A percentile compares a stretch with the other conserved stretches of the same genome.
phyloP scores from a whole-genome alignment of 2,888 invertebrate species.

The Sesamia inferens region DNA sequence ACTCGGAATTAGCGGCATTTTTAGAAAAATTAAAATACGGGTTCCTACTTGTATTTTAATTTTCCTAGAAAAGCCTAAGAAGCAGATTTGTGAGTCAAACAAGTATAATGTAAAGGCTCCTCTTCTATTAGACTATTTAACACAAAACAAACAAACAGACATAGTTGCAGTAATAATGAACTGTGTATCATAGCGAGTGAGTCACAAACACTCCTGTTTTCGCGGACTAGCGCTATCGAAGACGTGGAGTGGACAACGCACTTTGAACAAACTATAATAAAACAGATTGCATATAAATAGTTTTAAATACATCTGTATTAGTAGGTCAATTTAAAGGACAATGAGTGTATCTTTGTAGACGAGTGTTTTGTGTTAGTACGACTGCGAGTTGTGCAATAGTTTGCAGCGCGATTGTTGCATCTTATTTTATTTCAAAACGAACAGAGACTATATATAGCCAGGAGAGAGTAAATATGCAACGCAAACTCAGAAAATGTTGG shows the following conservation, averaged over 20 bases:
- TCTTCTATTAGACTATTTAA: not conserved
- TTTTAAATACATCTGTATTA: constrained; percentile 6
- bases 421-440: too few relatives aligned
- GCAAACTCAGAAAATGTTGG: too few relatives aligned
- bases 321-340: not conserved
- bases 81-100: too few relatives aligned
- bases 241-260: constrained; percentile 21
- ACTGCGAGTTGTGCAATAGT: not conserved
- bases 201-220: constrained; percentile 37
- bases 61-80: too few relatives aligned
- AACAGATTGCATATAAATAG: constrained; percentile 10
- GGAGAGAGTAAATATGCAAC: not conserved
- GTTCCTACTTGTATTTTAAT: too few relatives aligned
- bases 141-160: constrained; percentile 28
- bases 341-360: constrained; percentile 5
- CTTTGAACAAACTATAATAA: constrained; percentile 14
- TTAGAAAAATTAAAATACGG: too few relatives aligned
- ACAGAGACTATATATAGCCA: not conserved
- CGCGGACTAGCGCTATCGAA: constrained; percentile 16
- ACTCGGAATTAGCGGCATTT: too few relatives aligned
- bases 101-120: too few relatives aligned
- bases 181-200: constrained; percentile 24
- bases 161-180: constrained; percentile 8
- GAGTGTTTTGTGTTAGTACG: not conserved
- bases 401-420: too few relatives aligned